Conservation (phyloP, 2,888 invertebrate genomes). For the Lacanobia oleracea region DNA sequence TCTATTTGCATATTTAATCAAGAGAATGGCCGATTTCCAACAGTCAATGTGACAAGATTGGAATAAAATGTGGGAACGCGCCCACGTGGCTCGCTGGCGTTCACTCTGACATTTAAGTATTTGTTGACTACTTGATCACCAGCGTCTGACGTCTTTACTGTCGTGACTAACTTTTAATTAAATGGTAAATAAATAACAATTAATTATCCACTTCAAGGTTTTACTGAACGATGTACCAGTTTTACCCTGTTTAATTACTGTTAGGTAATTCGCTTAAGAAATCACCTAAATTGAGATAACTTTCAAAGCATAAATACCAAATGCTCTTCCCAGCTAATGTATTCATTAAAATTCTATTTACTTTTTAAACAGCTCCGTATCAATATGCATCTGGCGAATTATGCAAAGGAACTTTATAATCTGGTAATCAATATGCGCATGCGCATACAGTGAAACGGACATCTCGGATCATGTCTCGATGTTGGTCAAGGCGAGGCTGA, state of each 20-base stretch:
- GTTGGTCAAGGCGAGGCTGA: conserved; percentile 88
- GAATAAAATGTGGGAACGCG: conserved; percentile 71
- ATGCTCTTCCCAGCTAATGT: background rate
- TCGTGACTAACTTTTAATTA: conserved; percentile 42
- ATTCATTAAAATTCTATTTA: conserved; percentile 22
- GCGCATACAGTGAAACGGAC: conserved; percentile 76
- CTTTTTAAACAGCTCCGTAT: conserved; percentile 33
- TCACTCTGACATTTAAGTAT: conserved; percentile 34
- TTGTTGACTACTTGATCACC: conserved; percentile 38
- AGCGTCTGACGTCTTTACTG: conserved; percentile 39
- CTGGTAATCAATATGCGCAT: conserved; percentile 81
- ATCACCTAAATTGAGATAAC: background rate
- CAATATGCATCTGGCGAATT: conserved; percentile 61
- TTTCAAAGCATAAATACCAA: background rate
- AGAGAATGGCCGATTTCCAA: conserved; percentile 54
- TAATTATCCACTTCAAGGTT: conserved; percentile 22
- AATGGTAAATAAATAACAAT: conserved; percentile 41
- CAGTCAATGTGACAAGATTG: conserved; percentile 62
- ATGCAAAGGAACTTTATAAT: conserved; percentile 74
- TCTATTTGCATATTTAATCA: conserved; percentile 63
- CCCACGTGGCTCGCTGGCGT: conserved; percentile 66
- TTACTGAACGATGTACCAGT: conserved; percentile 2
- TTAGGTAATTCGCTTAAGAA: background rate
- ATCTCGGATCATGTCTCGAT: conserved; percentile 80
- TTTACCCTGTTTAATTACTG: conserved; percentile 15